Percentiles rank a stretch among this genome's conserved stretches.
phyloP scores from a whole-genome alignment of 2,113 vertebrate species.

The Ptychochromis oligacanthus region DNA sequence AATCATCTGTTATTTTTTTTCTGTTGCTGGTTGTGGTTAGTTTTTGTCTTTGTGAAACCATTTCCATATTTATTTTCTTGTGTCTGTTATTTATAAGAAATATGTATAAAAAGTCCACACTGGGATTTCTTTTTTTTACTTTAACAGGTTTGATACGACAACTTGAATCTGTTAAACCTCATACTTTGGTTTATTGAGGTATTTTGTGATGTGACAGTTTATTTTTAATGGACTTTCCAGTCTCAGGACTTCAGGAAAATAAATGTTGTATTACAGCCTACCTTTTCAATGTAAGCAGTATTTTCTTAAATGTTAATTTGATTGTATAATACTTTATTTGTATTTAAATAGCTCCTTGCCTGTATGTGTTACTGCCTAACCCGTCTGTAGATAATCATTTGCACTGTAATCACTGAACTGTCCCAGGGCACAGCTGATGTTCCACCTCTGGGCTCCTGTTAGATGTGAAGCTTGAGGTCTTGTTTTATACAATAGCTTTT shows the following conservation, averaged over 20 bases:
- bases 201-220: neutral
- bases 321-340: too few species aligned
- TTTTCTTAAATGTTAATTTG: neutral
- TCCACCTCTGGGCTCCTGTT: neutral
- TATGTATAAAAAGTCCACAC: neutral
- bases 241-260: neutral
- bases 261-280: neutral
- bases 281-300: neutral
- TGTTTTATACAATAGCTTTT: neutral
- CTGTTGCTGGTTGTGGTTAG: neutral
- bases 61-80: constrained; percentile 13
- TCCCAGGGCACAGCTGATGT: neutral
- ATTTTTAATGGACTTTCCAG: neutral
- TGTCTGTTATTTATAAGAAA: neutral
- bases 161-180: neutral
- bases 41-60: constrained; percentile 17
- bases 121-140: too few species aligned
- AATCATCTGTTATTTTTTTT: neutral
- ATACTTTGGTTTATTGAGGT: neutral
- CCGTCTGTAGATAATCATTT: neutral
- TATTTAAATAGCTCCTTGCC: too few species aligned
- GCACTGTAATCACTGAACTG: neutral
- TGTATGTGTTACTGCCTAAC: neutral
- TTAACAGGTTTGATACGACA: neutral
- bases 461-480: neutral